These are phyloP conservation scores for Cochlearius cochlearius DNA, from an alignment of 2,113 vertebrate genomes.

Conservation along the genomic window DNA sequence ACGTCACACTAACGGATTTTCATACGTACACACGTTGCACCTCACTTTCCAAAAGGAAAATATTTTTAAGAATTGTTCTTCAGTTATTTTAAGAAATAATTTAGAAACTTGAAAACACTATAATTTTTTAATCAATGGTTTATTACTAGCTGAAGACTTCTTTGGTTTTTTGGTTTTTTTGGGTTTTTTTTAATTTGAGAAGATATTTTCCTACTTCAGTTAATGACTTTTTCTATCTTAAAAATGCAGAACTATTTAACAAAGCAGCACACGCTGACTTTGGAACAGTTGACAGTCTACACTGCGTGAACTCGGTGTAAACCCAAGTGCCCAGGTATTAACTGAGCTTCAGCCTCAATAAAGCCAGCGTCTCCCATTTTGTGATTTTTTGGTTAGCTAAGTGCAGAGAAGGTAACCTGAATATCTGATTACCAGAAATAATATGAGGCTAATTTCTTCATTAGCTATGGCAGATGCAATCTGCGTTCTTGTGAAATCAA, in stretches of 20 bases:
- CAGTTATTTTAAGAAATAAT: background rate
- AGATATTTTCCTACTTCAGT: background rate
- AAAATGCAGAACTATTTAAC: background rate
- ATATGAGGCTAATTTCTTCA: background rate
- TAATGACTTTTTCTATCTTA: background rate
- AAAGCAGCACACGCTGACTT: background rate
- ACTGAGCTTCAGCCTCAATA: background rate
- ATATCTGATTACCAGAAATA: background rate
- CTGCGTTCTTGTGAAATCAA: background rate
- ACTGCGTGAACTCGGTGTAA: background rate
- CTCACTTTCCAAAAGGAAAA: background rate
- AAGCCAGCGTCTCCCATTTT: background rate
- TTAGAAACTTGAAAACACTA: background rate
- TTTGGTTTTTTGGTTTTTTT: rapidly evolving
- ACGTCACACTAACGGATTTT: background rate
- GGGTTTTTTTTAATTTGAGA: background rate
- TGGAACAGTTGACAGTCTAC: background rate
- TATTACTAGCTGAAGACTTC: background rate
- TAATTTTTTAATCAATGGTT: background rate
- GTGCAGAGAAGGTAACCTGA: background rate
- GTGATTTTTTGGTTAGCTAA: background rate
- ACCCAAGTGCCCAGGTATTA: background rate
- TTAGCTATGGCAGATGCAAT: background rate
- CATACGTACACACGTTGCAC: background rate
- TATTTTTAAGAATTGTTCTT: background rate